Conservation (phyloP, 2,797 vertebrate genomes). For the Garrulus glandarius region DNA sequence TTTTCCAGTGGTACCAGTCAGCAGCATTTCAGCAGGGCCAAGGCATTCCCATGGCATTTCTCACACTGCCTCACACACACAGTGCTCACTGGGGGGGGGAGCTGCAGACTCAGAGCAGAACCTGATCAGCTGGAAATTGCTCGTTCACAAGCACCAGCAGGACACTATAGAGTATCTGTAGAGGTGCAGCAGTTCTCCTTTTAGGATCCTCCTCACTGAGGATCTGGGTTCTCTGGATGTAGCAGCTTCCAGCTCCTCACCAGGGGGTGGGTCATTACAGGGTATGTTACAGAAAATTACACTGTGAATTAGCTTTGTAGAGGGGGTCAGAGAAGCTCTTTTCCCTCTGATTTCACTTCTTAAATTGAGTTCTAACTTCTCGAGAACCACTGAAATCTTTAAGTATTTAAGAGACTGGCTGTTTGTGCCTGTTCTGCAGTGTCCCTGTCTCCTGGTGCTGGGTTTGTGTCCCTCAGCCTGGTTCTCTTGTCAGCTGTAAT, state of each 20-base stretch:
- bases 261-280: neutral
- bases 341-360: neutral
- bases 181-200: neutral
- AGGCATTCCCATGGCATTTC: neutral
- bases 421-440: neutral
- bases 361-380: neutral
- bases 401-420: neutral
- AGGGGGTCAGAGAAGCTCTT: neutral
- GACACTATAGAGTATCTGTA: fast-evolving
- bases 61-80: fast-evolving
- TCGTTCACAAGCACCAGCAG: neutral
- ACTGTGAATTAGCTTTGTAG: neutral
- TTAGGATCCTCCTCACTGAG: neutral
- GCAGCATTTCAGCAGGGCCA: neutral
- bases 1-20: neutral
- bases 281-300: neutral
- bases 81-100: fast-evolving
- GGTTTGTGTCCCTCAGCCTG: neutral
- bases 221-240: neutral
- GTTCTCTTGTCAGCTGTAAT: neutral
- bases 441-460: neutral
- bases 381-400: neutral
- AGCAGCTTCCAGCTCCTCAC: neutral
- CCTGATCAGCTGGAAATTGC: neutral
- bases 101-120: neutral